These are phyloP conservation scores for Rhombomys opimus DNA, from an alignment of 2,113 vertebrate genomes.

Conservation along the genomic window DNA sequence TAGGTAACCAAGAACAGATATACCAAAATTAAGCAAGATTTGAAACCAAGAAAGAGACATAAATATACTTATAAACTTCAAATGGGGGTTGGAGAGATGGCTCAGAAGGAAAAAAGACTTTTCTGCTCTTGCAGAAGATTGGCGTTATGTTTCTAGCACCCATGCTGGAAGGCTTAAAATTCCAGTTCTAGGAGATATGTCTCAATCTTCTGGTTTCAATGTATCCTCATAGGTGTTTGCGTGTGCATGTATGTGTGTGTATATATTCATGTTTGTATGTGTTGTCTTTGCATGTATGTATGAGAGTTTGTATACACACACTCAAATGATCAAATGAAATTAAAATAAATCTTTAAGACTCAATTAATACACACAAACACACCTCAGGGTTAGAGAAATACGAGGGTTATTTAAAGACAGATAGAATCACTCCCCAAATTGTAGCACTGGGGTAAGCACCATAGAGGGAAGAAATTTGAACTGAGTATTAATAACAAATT, in stretches of 20 bases:
- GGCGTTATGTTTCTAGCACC: too few species aligned
- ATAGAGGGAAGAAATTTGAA: neutral
- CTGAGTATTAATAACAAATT: neutral
- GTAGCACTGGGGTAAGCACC: neutral
- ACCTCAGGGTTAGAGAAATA: neutral
- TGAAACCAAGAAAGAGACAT: neutral
- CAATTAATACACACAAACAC: too few species aligned
- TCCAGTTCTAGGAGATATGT: neutral
- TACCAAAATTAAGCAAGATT: neutral
- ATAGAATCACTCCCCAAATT: slow-evolving; percentile 8
- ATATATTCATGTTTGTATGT: neutral
- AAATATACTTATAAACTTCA: neutral
- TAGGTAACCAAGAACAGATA: neutral
- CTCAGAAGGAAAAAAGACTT: neutral
- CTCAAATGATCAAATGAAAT: neutral
- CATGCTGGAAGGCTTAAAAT: neutral
- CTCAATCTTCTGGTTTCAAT: neutral
- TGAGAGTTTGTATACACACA: too few species aligned
- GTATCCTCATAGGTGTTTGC: too few species aligned
- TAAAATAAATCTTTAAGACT: neutral
- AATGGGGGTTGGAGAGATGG: neutral
- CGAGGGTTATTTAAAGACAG: neutral
- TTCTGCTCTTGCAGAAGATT: neutral
- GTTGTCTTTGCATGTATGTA: neutral
- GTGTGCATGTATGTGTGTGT: neutral